These are phyloP conservation scores for Heterodera schachtii DNA, from an alignment of 1,140 invertebrate genomes.

Conservation along the genomic window DNA sequence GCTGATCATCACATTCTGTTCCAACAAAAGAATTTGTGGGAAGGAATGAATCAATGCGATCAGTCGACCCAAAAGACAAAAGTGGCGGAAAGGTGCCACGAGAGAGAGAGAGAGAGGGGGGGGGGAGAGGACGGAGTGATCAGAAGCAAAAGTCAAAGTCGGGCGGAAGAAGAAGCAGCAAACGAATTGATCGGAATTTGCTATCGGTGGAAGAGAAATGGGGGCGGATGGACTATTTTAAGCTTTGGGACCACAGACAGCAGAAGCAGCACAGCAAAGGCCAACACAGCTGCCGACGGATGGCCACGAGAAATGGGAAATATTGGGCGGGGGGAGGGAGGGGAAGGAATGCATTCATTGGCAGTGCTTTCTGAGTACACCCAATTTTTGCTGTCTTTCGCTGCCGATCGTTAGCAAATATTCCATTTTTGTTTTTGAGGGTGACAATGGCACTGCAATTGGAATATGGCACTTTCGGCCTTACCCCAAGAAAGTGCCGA, in stretches of 20 bases:
- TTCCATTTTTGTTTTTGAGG: too few relatives aligned
- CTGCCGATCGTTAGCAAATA: too few relatives aligned
- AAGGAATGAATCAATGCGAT: too few relatives aligned
- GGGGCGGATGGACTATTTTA: neutral
- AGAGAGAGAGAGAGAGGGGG: neutral
- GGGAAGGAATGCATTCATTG: neutral
- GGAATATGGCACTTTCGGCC: too few relatives aligned
- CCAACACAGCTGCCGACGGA: neutral
- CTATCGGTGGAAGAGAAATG: too few relatives aligned
- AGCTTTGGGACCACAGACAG: neutral
- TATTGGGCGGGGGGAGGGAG: neutral
- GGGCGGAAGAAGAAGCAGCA: too few relatives aligned
- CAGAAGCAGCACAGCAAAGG: too few relatives aligned
- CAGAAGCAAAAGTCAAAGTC: neutral
- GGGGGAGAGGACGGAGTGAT: neutral
- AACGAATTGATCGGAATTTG: neutral
- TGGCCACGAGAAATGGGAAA: neutral
- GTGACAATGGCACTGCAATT: too few relatives aligned
- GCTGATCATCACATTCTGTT: too few relatives aligned
- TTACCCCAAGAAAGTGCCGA: too few relatives aligned
- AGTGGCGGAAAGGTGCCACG: neutral
- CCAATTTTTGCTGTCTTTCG: too few relatives aligned
- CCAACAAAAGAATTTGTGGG: too few relatives aligned
- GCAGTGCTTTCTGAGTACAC: neutral
- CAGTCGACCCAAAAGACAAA: neutral